Evolutionary conservation across 2,797 vertebrate species (phyloP).

Genomic region (Spondyliosoma cantharus): DNA sequence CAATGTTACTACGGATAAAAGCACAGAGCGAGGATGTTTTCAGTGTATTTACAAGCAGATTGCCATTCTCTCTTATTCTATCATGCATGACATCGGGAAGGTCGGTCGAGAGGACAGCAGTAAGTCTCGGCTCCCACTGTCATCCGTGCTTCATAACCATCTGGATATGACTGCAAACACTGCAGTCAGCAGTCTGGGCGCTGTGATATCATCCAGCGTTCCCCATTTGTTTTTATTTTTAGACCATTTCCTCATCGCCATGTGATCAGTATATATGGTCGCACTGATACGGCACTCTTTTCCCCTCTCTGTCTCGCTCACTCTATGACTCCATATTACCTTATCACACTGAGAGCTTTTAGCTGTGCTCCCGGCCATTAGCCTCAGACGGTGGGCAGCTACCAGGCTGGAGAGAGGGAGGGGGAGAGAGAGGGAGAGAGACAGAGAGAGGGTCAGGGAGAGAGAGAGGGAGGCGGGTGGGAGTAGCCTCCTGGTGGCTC

Average conservation of each 20-base stretch:
- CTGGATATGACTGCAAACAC: slow-evolving; percentile 67
- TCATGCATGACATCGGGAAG: slow-evolving; percentile 65
- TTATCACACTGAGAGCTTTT: slow-evolving; percentile 85
- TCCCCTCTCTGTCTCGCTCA: slow-evolving; percentile 22
- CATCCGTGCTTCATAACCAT: slow-evolving; percentile 64
- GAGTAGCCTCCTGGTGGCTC: slow-evolving; percentile 74
- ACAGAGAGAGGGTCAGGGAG: neutral
- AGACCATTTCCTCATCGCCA: slow-evolving; percentile 81
- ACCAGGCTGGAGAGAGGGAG: slow-evolving; percentile 49
- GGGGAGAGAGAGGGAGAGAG: neutral
- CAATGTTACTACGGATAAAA: neutral
- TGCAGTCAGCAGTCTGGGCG: slow-evolving; percentile 71
- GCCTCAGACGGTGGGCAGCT: slow-evolving; percentile 65
- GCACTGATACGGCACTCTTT: slow-evolving; percentile 59
- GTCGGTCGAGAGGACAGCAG: slow-evolving; percentile 69
- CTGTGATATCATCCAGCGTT: slow-evolving; percentile 78
- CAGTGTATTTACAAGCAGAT: slow-evolving; percentile 42
- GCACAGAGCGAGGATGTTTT: neutral
- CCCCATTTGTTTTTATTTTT: slow-evolving; percentile 83
- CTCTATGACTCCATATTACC: slow-evolving; percentile 71
- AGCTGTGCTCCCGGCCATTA: slow-evolving; percentile 81
- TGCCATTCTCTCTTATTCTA: slow-evolving; percentile 46
- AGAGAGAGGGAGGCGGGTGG: neutral
- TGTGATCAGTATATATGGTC: slow-evolving; percentile 79
- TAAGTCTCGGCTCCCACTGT: slow-evolving; percentile 57